phyloP scores from a whole-genome alignment of 2,888 invertebrate genomes.

The Phania funesta region DNA sequence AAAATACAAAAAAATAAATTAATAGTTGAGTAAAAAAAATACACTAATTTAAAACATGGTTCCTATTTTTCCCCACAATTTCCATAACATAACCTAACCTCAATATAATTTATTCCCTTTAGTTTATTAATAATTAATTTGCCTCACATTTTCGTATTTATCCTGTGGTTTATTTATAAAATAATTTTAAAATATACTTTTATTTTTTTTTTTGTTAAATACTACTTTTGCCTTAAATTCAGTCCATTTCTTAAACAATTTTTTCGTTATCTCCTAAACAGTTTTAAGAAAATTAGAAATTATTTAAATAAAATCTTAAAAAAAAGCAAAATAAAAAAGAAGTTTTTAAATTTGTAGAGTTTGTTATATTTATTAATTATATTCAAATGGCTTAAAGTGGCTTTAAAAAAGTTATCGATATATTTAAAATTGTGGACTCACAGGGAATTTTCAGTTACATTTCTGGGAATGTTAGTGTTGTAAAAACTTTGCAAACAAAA shows the following conservation, averaged over 20 bases:
- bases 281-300: conserved; percentile 13
- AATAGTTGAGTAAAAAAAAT: conserved; percentile 6
- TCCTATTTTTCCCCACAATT: conserved; percentile 13
- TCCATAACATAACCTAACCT: conserved; percentile 57
- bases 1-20: too few relatives aligned
- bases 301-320: neutral
- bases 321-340: neutral
- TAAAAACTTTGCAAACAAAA: too few relatives aligned
- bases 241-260: conserved; percentile 74
- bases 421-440: too few relatives aligned
- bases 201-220: conserved; percentile 73
- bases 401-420: too few relatives aligned
- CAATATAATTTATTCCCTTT: neutral
- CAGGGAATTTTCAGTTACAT: too few relatives aligned
- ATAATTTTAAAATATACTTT: conserved; percentile 71
- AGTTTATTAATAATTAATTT: conserved; percentile 41
- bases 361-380: too few relatives aligned
- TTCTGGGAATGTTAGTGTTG: too few relatives aligned
- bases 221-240: conserved; percentile 78
- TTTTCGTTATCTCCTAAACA: conserved; percentile 57
- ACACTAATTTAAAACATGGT: neutral
- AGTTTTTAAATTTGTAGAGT: neutral
- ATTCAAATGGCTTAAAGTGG: neutral
- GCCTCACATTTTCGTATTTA: conserved; percentile 62
- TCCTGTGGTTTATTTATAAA: neutral